Evolutionary conservation across 2,888 invertebrate species (phyloP).

Genomic region (Oxycera nigricornis): DNA sequence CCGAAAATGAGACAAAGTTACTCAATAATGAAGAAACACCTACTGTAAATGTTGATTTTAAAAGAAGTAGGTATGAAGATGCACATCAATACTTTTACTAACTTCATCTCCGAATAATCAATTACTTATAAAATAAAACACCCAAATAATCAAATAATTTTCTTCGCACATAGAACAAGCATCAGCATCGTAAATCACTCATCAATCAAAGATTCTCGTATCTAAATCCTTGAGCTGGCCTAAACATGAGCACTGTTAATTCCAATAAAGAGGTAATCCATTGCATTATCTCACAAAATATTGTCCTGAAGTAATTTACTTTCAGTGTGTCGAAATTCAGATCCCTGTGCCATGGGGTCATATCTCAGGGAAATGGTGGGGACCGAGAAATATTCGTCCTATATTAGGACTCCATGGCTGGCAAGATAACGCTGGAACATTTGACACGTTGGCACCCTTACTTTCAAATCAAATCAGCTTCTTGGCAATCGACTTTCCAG

Average conservation of each 20-base stretch:
- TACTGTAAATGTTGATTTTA: too few species aligned
- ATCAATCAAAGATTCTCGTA: too few species aligned
- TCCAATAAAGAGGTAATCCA: not conserved
- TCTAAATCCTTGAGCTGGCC: not conserved
- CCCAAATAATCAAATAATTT: too few species aligned
- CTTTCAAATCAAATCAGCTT: slow-evolving; percentile 64
- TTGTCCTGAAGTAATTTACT: not conserved
- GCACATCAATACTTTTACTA: too few species aligned
- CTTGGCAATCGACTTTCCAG: slow-evolving; percentile 73
- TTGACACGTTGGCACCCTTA: slow-evolving; percentile 71
- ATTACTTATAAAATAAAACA: too few species aligned
- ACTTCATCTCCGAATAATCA: too few species aligned
- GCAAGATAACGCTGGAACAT: slow-evolving; percentile 81
- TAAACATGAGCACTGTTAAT: not conserved
- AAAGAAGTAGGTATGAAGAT: too few species aligned
- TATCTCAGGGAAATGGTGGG: slow-evolving; percentile 75
- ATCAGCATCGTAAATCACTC: too few species aligned
- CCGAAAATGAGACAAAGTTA: too few species aligned
- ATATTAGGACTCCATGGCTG: slow-evolving; percentile 78
- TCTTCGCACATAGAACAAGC: too few species aligned
- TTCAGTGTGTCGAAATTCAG: slow-evolving; percentile 67
- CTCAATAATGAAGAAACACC: too few species aligned
- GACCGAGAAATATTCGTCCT: slow-evolving; percentile 69
- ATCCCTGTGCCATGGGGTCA: slow-evolving; percentile 75
- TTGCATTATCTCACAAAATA: not conserved